Evolutionary conservation across 2,888 invertebrate genomes (phyloP), one percentile per base, ranked within the genome.

Genomic region (Drosophila pseudotakahashii): DNA sequence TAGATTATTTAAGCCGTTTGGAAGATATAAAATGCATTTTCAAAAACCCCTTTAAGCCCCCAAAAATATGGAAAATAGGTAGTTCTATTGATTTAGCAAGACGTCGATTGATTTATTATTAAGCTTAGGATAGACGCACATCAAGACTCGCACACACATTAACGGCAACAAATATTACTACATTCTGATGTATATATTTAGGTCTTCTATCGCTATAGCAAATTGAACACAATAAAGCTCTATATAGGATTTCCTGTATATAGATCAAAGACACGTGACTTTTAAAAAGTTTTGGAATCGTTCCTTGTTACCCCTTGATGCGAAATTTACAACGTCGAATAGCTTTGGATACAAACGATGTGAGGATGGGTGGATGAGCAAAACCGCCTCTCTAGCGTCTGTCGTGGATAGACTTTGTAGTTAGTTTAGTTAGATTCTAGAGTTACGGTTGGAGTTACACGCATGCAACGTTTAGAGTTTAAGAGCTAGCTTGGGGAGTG

Each of bases 221-320:
- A 68, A 54, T 76, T 81, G 81, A 81, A 81, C 81, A 87, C 81
- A 88, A 87, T 85, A 81, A 81, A 81, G 81, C 81, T 81, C 88
- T 79, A 79, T 76, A 67, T 69, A 73, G 63, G 55, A 37, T 54
- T 63, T 71, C 39, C 52, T 66, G 26, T 63, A 62, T 63, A 73
- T 55, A 68, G 36, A 48, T 53, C 47, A 42, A 69, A 53, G 52
- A 60, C 55, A 54, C 55, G 60, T n/a, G 41, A 41, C 32, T 52
- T 30, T 55, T 19, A 30, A 14, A 44, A 37, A 32, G 63, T 62
- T 45, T 39, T 32, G 39, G 14, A 62, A 37, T 45, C 11, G 7
- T 13, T 62, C 7, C 26, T 23, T 9, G 2, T 39, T 32, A 23
- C 39, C 14, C 26, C 39, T n/a, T 13, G 7, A 13, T n/a, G 5